phyloP scores from a whole-genome alignment of 2,888 invertebrate genomes.

The Punctoribates punctum region DNA sequence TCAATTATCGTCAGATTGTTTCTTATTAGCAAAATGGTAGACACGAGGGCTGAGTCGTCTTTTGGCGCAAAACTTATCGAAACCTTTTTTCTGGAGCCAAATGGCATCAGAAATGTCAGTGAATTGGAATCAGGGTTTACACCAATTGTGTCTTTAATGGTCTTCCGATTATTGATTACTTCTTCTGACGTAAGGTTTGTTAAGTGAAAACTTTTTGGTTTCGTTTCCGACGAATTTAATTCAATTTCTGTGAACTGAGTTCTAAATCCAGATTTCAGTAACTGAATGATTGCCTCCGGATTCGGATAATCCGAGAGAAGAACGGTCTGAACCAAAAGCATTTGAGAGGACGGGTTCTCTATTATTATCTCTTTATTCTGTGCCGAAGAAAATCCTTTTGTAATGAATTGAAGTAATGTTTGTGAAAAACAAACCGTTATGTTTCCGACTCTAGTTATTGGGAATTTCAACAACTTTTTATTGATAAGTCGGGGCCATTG shows the following conservation, averaged over 20 bases:
- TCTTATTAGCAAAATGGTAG: conserved; percentile 53
- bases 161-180: conserved; percentile 51
- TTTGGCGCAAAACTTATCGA: conserved; percentile 57
- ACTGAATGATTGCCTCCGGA: conserved; percentile 57
- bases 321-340: conserved; percentile 69
- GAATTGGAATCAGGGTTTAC: conserved; percentile 57
- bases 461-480: conserved; percentile 61
- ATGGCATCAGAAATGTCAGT: conserved; percentile 61
- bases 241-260: conserved; percentile 41
- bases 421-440: conserved; percentile 56
- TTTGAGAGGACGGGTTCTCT: conserved; percentile 67
- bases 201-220: conserved; percentile 33
- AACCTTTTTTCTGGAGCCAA: conserved; percentile 58
- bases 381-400: conserved; percentile 47
- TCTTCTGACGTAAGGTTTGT: conserved; percentile 15
- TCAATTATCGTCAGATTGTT: conserved; percentile 93
- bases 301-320: conserved; percentile 67
- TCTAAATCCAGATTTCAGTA: conserved; percentile 44
- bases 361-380: conserved; percentile 63
- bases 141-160: conserved; percentile 54
- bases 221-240: conserved; percentile 35
- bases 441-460: conserved; percentile 70
- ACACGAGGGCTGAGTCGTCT: conserved; percentile 52
- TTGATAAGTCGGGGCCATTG: conserved; percentile 63
- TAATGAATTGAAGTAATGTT: neutral